These are phyloP conservation scores for Rhodeus uyekii DNA, from an alignment of 2,797 vertebrate genomes.

Conservation along the genomic window DNA sequence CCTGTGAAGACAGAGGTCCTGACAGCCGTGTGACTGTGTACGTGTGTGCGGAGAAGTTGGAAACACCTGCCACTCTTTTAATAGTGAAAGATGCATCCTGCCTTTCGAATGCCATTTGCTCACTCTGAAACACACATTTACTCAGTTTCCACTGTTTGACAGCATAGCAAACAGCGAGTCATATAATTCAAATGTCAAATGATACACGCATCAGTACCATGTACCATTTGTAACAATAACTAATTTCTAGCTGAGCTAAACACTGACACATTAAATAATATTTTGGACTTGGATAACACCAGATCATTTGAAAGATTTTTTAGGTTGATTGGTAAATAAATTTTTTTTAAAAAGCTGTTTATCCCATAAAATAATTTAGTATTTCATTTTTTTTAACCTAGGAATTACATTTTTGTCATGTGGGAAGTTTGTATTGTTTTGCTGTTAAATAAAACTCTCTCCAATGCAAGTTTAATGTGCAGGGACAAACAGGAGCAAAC, in stretches of 20 bases:
- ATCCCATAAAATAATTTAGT: too few species aligned
- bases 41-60: conserved; percentile 41
- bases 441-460: not conserved
- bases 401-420: too few species aligned
- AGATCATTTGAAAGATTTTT: not conserved
- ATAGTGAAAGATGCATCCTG: conserved; percentile 56
- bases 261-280: not conserved
- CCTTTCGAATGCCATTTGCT: conserved; percentile 23
- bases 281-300: not conserved
- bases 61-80: conserved; percentile 53
- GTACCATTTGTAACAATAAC: not conserved
- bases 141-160: conserved; percentile 36
- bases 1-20: conserved; percentile 45
- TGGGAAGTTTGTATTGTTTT: not conserved
- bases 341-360: too few species aligned
- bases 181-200: conserved; percentile 24
- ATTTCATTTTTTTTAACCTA: too few species aligned
- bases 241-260: not conserved
- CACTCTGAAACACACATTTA: conserved; percentile 29
- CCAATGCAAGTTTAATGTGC: not conserved
- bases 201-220: conserved; percentile 3
- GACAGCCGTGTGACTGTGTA: conserved; percentile 35
- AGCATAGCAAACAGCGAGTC: conserved; percentile 29
- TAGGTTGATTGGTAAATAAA: not conserved
- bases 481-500: not conserved